A percentile compares a stretch with the other conserved stretches of the same genome.
Conservation (phyloP, 23 tunicate species). For the Trididemnum nubilum region DNA sequence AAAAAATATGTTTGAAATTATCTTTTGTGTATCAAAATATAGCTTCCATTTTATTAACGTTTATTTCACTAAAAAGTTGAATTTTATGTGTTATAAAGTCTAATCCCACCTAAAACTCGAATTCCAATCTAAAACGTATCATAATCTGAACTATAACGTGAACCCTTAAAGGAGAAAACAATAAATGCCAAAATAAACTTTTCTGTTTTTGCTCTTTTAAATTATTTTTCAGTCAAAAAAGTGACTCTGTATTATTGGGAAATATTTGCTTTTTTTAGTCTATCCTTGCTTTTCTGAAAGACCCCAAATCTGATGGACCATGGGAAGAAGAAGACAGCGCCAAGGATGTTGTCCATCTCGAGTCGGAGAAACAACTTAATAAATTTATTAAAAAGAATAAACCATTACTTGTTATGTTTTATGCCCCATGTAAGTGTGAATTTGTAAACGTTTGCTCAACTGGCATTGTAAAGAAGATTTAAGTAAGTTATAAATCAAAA, state of each 20-base stretch:
- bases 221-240: too few relatives aligned
- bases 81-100: too few relatives aligned
- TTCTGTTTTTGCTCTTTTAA: neutral
- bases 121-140: too few relatives aligned
- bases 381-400: conserved; percentile 83
- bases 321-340: conserved; percentile 96
- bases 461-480: neutral
- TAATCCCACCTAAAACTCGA: too few relatives aligned
- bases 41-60: too few relatives aligned
- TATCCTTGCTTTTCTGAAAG: conserved; percentile 59
- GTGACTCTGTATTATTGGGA: neutral
- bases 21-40: too few relatives aligned
- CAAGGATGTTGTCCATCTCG: conserved; percentile 83
- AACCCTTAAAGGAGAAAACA: too few relatives aligned
- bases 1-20: too few relatives aligned
- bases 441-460: neutral
- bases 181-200: too few relatives aligned
- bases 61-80: too few relatives aligned
- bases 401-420: conserved; percentile 84
- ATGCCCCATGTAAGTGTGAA: conserved; percentile 84
- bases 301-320: conserved; percentile 90
- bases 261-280: conserved; percentile 47
- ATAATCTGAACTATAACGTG: too few relatives aligned
- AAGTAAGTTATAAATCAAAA: too few relatives aligned
- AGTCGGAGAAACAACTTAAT: conserved; percentile 83